Conservation (phyloP, 2,888 invertebrate genomes). For the Polia nebulosa region DNA sequence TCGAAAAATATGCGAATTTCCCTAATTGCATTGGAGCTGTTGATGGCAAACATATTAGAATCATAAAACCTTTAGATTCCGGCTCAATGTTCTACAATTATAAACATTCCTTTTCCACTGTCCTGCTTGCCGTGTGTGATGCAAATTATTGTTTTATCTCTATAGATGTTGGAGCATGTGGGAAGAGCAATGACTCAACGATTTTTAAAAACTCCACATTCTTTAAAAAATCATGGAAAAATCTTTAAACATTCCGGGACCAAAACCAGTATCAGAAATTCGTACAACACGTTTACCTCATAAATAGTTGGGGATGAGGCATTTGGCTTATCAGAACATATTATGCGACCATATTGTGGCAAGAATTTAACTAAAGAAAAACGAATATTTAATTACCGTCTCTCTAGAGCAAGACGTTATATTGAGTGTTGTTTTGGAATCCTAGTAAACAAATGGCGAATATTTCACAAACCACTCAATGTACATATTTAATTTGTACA, state of each 20-base stretch:
- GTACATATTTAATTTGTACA: too few species aligned
- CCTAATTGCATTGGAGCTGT: conserved; percentile 33
- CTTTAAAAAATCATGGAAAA: conserved; percentile 21
- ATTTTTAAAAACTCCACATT: conserved; percentile 37
- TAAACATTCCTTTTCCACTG: conserved; percentile 43
- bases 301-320: conserved; percentile 3
- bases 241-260: conserved; percentile 25
- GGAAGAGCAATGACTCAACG: conserved; percentile 29
- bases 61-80: conserved; percentile 35
- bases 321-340: background rate
- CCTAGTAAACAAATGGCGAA: conserved; percentile 13
- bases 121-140: conserved; percentile 35
- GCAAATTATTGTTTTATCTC: conserved; percentile 17
- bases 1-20: conserved; percentile 33
- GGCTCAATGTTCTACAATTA: conserved; percentile 34
- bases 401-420: background rate
- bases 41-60: conserved; percentile 35
- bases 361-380: background rate
- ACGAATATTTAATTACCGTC: background rate
- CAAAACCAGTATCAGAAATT: conserved; percentile 36
- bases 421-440: conserved; percentile 14
- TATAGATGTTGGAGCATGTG: conserved; percentile 25
- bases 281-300: conserved; percentile 3
- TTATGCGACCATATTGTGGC: background rate
- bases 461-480: too few species aligned